A percentile compares a stretch with the other conserved stretches of the same genome.
phyloP scores from a whole-genome alignment of 2,888 invertebrate genomes.

The Orthosia cruda region DNA sequence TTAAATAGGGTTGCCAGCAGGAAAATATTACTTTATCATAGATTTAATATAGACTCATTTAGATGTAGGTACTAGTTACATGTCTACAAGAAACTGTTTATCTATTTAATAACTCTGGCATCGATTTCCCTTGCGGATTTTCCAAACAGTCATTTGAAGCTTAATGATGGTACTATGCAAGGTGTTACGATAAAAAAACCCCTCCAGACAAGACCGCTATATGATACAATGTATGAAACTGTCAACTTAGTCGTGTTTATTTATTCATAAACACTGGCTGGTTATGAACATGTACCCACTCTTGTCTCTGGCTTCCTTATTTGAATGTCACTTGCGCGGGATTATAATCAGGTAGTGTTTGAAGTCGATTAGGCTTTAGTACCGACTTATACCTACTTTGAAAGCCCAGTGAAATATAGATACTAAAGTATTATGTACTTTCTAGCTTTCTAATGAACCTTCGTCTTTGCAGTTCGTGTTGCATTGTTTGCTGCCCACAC shows the following conservation, averaged over 20 bases:
- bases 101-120: neutral
- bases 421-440: neutral
- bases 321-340: constrained; percentile 41
- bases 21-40: neutral
- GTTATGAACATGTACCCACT: constrained; percentile 38
- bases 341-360: constrained; percentile 55
- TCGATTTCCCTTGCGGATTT: constrained; percentile 18
- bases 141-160: neutral
- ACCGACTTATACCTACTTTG: neutral
- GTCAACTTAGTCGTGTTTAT: constrained; percentile 36
- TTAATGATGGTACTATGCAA: constrained; percentile 7
- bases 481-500: constrained; percentile 28
- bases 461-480: constrained; percentile 7
- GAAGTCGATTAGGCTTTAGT: constrained; percentile 14
- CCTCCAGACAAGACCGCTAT: neutral
- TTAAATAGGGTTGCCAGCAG: constrained; percentile 53
- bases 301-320: constrained; percentile 46
- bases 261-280: constrained; percentile 42
- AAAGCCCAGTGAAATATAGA: neutral
- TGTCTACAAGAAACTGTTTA: too few relatives aligned
- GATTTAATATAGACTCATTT: neutral
- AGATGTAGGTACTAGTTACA: neutral
- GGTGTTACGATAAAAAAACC: neutral
- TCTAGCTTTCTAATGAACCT: constrained; percentile 10
- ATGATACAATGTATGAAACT: constrained; percentile 16